These are phyloP conservation scores for Todiramphus saurophagus DNA, from an alignment of 2,113 vertebrate species.

Conservation along the genomic window DNA sequence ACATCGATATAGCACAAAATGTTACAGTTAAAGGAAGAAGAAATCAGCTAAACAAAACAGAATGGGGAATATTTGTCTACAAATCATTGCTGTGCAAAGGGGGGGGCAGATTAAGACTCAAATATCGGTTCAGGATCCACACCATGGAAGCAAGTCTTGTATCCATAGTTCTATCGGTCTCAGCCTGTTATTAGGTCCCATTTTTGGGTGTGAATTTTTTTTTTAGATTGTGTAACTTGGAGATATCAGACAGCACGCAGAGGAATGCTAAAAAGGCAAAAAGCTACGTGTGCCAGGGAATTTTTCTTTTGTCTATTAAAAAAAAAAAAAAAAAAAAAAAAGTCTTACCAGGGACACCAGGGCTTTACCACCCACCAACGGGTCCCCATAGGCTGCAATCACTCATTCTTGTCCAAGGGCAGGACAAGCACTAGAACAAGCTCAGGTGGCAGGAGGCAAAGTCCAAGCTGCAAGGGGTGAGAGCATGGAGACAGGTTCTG, in stretches of 20 bases:
- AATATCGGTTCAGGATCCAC: accelerated
- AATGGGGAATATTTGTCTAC: not conserved
- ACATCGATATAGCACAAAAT: not conserved
- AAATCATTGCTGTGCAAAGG: accelerated
- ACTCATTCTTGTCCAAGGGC: not conserved
- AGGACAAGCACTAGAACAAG: not conserved
- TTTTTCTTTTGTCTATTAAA: not conserved
- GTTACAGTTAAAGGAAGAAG: not conserved
- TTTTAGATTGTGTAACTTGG: not conserved
- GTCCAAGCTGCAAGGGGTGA: not conserved
- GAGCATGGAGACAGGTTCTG: not conserved
- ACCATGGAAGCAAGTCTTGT: accelerated
- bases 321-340: not conserved
- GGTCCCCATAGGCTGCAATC: not conserved
- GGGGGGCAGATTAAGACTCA: not conserved
- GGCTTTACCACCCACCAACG: not conserved
- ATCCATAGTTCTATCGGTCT: not conserved
- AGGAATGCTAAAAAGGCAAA: not conserved
- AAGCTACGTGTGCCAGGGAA: not conserved
- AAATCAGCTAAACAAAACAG: not conserved
- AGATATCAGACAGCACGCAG: not conserved
- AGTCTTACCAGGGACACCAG: not conserved
- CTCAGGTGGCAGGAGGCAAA: not conserved
- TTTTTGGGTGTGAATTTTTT: too few species aligned
- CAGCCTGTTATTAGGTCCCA: not conserved